Conservation (phyloP, 1,140 invertebrate genomes). For the Adelges cooleyi region DNA sequence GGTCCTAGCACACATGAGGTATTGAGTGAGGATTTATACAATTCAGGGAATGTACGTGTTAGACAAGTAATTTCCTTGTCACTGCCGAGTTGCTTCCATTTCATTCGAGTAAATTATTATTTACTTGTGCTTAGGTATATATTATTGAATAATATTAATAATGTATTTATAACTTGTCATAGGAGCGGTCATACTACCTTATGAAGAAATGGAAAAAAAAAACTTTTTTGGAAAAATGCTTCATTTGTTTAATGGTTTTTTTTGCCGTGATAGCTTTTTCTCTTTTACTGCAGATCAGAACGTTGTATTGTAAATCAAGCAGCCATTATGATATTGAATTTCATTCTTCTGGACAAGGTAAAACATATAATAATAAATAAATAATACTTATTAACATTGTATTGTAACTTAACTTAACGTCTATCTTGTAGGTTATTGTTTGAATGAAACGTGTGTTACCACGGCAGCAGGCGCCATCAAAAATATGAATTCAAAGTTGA, state of each 20-base stretch:
- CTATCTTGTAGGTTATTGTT: constrained; percentile 41
- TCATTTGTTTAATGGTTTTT: no score
- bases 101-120: constrained; percentile 68
- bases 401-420: neutral
- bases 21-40: constrained; percentile 69
- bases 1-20: constrained; percentile 73
- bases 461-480: constrained; percentile 73
- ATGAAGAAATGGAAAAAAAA: neutral
- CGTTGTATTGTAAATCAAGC: neutral
- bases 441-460: constrained; percentile 72
- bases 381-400: neutral
- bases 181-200: constrained; percentile 4
- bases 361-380: no score
- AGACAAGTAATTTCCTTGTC: constrained; percentile 58
- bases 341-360: constrained; percentile 1
- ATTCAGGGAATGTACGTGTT: constrained; percentile 66
- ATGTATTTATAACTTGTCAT: no score
- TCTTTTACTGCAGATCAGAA: neutral
- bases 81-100: no score
- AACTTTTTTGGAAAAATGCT: neutral
- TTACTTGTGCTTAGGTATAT: constrained; percentile 52
- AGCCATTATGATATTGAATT: neutral
- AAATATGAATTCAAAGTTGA: constrained; percentile 60
- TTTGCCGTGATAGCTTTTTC: neutral
- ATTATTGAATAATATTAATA: no score